A percentile compares a stretch with the other conserved stretches of the same genome.
phyloP scores from a whole-genome alignment of 2,888 invertebrate species.

The Icerya purchasi region DNA sequence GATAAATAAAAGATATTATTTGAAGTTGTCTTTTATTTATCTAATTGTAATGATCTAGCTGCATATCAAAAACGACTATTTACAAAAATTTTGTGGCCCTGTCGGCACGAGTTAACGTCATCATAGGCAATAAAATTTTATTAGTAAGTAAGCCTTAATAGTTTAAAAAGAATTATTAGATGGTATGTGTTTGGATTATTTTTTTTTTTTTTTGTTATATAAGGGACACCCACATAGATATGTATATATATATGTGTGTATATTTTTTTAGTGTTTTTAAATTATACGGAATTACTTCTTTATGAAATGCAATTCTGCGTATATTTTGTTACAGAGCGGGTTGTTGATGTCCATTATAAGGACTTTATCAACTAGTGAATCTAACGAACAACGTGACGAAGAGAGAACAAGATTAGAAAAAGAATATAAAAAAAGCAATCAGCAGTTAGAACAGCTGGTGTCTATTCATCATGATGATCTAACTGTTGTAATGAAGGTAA shows the following conservation, averaged over 20 bases:
- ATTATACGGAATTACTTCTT: conserved; percentile 3
- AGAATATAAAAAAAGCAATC: conserved; percentile 80
- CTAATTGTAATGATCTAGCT: too few relatives aligned
- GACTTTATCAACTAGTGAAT: conserved; percentile 80
- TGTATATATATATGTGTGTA: conserved; percentile 5
- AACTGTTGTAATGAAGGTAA: conserved; percentile 49
- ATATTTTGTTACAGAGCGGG: conserved; percentile 39
- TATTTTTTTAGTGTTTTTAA: conserved; percentile 8
- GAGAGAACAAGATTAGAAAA: conserved; percentile 84
- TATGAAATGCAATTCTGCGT: conserved; percentile 5
- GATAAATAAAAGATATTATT: too few relatives aligned
- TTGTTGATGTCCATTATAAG: conserved; percentile 86
- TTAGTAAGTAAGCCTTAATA: too few relatives aligned
- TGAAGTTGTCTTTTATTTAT: too few relatives aligned
- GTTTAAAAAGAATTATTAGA: too few relatives aligned
- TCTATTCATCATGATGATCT: conserved; percentile 71
- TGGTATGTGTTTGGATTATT: too few relatives aligned
- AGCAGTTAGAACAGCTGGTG: conserved; percentile 66
- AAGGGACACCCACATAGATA: neutral
- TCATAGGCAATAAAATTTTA: too few relatives aligned
- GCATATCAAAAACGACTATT: too few relatives aligned
- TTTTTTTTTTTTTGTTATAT: conserved; percentile 5
- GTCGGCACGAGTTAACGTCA: too few relatives aligned
- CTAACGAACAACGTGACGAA: conserved; percentile 74
- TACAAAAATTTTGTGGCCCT: too few relatives aligned